Base-by-base conservation (phyloP, 2,888 invertebrate genomes). In the Nomada ruficornis region DNA sequence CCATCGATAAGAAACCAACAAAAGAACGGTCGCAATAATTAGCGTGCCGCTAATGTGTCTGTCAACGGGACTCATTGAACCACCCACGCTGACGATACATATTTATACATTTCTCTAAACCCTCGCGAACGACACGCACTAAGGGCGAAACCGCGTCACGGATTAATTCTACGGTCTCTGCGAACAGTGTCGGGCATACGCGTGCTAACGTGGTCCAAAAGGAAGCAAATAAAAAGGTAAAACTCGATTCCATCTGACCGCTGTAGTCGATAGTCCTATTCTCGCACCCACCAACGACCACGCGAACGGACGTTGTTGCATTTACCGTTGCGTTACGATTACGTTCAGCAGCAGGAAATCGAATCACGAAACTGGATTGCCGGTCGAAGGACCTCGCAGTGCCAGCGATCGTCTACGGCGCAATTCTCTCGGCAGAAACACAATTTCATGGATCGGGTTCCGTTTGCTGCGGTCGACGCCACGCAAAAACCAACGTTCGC, bases 291-390 rank as follows among this genome's bases (percentile, higher is more conserved):
- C 26, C 42, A 42, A 23, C 20, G n/a, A n/a, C 62, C 36, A 52
- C 36, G 52, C 50, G 52, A 60, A 23, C 54, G 29, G 15, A 47
- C 62, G 62, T 47, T 67, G 62, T 47, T 67, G 36, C 60, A 47
- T 77, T 62, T 62, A 67, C 67, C 77, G 77, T 62, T 67, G 55
- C 64, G n/a, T 62, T 62, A 62, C 67, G 67, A 74, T 62, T 67
- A 63, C 64, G 15, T 26, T 64, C 52, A 50, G 23, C 44, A 54
- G 7, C 44, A 13, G 52, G 57, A 70, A 70, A 79, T 69, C 64
- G 64, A 65, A 54, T 52, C 59, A 44, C 29, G 69, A 70, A 69
- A 64, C 23, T 57, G 50, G 50, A 68, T 47, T 20, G 62, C 55
- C 52, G 13, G 42, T 4, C 42, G 42, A 26, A 26, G 44, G 26